Evolutionary conservation across 2,888 invertebrate genomes (phyloP), one percentile per base, ranked within the genome.

Genomic region (Sturmia bella): DNA sequence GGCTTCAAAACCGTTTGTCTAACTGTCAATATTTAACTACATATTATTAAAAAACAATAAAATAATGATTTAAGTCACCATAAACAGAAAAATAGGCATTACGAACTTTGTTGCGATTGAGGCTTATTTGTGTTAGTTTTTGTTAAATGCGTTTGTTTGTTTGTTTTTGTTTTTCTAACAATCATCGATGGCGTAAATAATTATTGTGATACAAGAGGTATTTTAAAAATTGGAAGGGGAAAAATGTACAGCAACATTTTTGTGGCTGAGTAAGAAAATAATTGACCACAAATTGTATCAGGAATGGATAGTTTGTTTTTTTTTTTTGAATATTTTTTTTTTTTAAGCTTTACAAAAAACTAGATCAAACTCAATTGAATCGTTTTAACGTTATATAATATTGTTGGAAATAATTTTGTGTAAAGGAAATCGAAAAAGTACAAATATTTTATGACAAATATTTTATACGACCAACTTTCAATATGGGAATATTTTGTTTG

Each of bases 171-270:
- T 21, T 64, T 21, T 69, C 59, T 37, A 64, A 70, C 66, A 70
- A 64, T 41, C 37, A 27, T 32, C 39, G 61, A 48, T 72, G 61
- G 73, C 77, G 81, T 77, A 77, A 69, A 81, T 81, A 81, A 81
- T 81, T 81, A 77, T 81, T 81, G 64, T 77, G 39, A 57, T 63
- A 69, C 56, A 68, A 32, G 15, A 21, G 32, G 11, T 17, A 17
- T n/a, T 57, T 19, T 15, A 21, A 11, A 13, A 70, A 37, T 0
- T 6, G 21, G 39, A 15, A 48, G 21, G 70, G 48, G 37, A 17
- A 39, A 32, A 45, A 59, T 70, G 37, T 27, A 19, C 12, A 15
- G 37, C 39, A 37, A n/a, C 1, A 41, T 13, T 27, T 45, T 61
- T 59, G 24, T 50, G 27, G 32, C 56, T 57, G 50, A 21, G 19